A percentile compares a stretch with the other conserved stretches of the same genome.
Conservation (phyloP, 2,797 vertebrate species). For the Aulostomus chinensis region DNA sequence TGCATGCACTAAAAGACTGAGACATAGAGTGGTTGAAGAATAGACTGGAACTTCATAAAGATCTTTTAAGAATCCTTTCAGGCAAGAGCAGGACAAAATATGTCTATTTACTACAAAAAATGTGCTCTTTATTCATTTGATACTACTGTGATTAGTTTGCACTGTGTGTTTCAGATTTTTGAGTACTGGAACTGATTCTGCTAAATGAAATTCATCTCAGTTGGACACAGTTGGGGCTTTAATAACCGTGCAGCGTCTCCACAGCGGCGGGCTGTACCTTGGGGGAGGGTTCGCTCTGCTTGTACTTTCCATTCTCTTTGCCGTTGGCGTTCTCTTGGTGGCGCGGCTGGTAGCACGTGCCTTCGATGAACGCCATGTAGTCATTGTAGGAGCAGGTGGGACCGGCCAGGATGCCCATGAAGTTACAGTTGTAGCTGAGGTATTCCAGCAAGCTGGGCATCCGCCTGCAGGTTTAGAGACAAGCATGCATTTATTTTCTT, state of each 20-base stretch:
- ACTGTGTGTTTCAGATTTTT: too few relatives aligned
- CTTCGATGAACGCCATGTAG: conserved; percentile 97
- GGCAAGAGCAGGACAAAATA: too few relatives aligned
- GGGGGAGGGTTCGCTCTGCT: conserved; percentile 89
- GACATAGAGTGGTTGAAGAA: too few relatives aligned
- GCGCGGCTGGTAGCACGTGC: conserved; percentile 83
- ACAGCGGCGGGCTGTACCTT: conserved; percentile 75
- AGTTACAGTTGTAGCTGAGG: conserved; percentile 98
- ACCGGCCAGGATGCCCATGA: conserved; percentile 97
- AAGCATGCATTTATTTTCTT: background rate
- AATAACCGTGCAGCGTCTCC: background rate
- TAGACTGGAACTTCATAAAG: too few relatives aligned
- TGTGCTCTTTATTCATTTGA: too few relatives aligned
- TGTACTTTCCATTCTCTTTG: conserved; percentile 86
- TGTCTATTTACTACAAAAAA: too few relatives aligned
- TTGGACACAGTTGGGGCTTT: too few relatives aligned
- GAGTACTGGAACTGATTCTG: background rate
- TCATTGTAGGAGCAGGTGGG: conserved; percentile 98
- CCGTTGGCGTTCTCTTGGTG: conserved; percentile 85
- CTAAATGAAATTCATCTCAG: background rate
- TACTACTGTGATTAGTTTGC: too few relatives aligned
- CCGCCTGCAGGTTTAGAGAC: conserved; percentile 74
- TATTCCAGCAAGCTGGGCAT: conserved; percentile 97
- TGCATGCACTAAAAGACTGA: too few relatives aligned
- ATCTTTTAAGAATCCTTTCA: too few relatives aligned